Base-by-base conservation (phyloP, 2,113 vertebrate genomes). In the Oncorhynchus gorbuscha region DNA sequence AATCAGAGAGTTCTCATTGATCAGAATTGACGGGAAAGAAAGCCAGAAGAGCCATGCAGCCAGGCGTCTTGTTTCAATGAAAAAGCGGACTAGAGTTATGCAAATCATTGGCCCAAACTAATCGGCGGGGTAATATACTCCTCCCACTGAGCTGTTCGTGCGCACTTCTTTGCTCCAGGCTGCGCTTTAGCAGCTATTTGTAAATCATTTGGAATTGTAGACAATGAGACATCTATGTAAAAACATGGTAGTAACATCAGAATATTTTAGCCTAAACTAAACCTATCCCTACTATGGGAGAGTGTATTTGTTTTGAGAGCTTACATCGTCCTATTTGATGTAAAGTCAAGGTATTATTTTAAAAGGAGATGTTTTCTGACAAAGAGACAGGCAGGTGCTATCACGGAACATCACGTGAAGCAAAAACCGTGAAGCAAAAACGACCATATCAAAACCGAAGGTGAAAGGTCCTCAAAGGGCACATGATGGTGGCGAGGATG, bases 401-500 rank as follows among this genome's bases (percentile, higher is more conserved):
- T 75, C 58, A 69, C 45, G 61, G 66, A 65, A 32, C 28, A 3
- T 39, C 61, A 4, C 39, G 1, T 28, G 28, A 28, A 28, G 28
- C 28, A 28, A 28, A 28, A 28, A 28, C 0, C 65, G 24, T 22
- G 0, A 3, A 76, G 75, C 48, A n/a, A 84, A 62, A 74, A 48
- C 68, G 59, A 71, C n/a, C 20, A 24, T 24, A 62, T 3, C 39
- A 22, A 62, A 62, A 62, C 59, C 20, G 9, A 22, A 5, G 11
- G 28, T 8, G 13, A 18, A 80, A 55, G 51, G 4, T 55, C 16
- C 16, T 3, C 51, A 5, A 55, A 16, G 12, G 13, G 16, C 24
- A 66, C 64, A 71, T 28, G 81, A 90, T 89, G 89, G 89, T 92
- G 80, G 87, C 86, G 5, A 26, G 78, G 76, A 90, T 92, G 89